Base-by-base conservation (phyloP, 2,888 invertebrate genomes). In the Leucoma salicis region DNA sequence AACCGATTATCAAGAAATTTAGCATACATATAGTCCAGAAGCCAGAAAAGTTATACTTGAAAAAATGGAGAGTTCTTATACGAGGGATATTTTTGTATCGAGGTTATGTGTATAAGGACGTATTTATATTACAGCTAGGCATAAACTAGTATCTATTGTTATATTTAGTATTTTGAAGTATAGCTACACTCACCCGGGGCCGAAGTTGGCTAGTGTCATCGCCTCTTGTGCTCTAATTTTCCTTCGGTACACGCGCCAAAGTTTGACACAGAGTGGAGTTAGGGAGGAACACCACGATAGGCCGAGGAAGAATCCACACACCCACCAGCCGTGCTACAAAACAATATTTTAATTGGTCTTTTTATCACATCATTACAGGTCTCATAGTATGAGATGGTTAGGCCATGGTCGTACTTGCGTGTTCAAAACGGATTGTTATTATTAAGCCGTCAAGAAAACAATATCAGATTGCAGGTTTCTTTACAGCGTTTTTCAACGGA, bases 291-390 rank as follows among this genome's bases (percentile, higher is more conserved):
- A 91, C 91, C 94, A 92, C 11, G 92, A 62, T 78, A 71, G 33
- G 71, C 91, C 71, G 80, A 93, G 56, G 10, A 92, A 63, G 50
- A 93, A 84, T 2, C 92, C 91, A 42, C 92, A 91, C 41, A 94
- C 91, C 94, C 94, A 94, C 78, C 93, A 91, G 4, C 93, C 94
- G 57, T 94, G 93, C 92, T 93, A n/a, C n/a, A n/a, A n/a, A n/a
- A n/a, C n/a, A n/a, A n/a, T n/a, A n/a, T n/a, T n/a, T n/a, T n/a
- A n/a, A n/a, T n/a, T n/a, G n/a, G n/a, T n/a, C n/a, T n/a, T n/a
- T n/a, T n/a, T n/a, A n/a, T n/a, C n/a, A n/a, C n/a, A n/a, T n/a
- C n/a, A n/a, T n/a, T n/a, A n/a, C n/a, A n/a, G n/a, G n/a, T n/a
- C n/a, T n/a, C n/a, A n/a, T n/a, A n/a, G n/a, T n/a, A n/a, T n/a